Conservation (phyloP, 2,888 invertebrate species). For the Pomacea canaliculata region DNA sequence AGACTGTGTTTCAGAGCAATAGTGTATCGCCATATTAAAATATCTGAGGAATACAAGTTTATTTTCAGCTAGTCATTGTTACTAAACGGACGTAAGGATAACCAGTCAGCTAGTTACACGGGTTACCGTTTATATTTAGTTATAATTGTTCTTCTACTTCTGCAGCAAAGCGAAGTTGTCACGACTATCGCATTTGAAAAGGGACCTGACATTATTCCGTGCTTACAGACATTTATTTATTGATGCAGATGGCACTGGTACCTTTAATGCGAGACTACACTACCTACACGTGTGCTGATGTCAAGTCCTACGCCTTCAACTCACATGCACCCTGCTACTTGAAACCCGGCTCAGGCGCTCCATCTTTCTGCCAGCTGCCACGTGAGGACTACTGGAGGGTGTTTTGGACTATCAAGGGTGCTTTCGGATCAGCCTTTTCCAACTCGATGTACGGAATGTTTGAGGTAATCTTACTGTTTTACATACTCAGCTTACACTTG, state of each 20-base stretch:
- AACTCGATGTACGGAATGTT: neutral
- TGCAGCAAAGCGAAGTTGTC: no score
- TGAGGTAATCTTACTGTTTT: neutral
- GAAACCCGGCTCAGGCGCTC: neutral
- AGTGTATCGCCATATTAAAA: no score
- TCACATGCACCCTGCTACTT: neutral
- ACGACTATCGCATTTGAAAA: no score
- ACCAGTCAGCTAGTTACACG: no score
- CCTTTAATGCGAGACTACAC: neutral
- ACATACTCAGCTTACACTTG: no score
- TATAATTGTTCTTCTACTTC: no score
- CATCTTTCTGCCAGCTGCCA: neutral
- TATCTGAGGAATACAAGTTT: no score
- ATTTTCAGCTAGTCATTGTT: no score
- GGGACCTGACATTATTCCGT: no score
- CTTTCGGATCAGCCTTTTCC: neutral
- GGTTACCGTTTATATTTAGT: no score
- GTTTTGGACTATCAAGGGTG: neutral
- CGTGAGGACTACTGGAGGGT: neutral
- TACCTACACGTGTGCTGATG: neutral
- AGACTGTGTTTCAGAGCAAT: no score
- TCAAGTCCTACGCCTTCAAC: neutral
- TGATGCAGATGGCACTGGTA: neutral
- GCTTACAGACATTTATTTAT: neutral
- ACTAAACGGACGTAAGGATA: no score